phyloP scores from a whole-genome alignment of 2,888 invertebrate genomes.

The Melanchra persicariae region DNA sequence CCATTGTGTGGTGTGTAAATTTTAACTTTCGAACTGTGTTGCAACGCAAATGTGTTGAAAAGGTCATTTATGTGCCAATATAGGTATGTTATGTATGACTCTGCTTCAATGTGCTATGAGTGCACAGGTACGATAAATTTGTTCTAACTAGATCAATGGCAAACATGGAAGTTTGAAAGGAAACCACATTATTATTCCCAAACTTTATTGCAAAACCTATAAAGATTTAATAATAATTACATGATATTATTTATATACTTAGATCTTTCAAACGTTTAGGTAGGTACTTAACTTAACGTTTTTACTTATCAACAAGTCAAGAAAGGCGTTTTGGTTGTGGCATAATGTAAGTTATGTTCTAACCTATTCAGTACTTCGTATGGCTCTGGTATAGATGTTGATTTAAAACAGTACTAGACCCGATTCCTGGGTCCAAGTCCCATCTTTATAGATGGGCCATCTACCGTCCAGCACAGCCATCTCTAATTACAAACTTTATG shows the following conservation, averaged over 20 bases:
- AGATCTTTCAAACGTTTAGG: conserved; percentile 53
- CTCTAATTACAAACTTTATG: conserved; percentile 9
- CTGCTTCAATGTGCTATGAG: no score
- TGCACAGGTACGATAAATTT: no score
- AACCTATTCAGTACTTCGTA: conserved; percentile 50
- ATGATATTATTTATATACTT: conserved; percentile 44
- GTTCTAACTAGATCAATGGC: neutral
- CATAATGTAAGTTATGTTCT: conserved; percentile 37
- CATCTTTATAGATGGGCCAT: neutral
- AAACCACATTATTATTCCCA: conserved; percentile 70
- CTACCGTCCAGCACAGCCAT: neutral
- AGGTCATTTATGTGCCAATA: no score
- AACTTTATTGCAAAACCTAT: conserved; percentile 82
- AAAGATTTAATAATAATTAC: conserved; percentile 73
- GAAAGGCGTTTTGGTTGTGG: conserved; percentile 55
- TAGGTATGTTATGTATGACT: no score
- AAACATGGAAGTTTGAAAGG: neutral
- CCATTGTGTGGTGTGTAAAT: no score
- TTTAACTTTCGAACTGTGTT: no score
- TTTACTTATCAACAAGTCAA: conserved; percentile 53
- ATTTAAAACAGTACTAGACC: conserved; percentile 47
- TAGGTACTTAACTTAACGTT: conserved; percentile 53
- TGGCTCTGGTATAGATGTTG: conserved; percentile 41
- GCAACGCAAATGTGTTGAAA: no score
- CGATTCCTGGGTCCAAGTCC: neutral